Evolutionary conservation across 2,888 invertebrate species (phyloP), one percentile per base, ranked within the genome.

Genomic region (Zygothrica quintamaculata): DNA sequence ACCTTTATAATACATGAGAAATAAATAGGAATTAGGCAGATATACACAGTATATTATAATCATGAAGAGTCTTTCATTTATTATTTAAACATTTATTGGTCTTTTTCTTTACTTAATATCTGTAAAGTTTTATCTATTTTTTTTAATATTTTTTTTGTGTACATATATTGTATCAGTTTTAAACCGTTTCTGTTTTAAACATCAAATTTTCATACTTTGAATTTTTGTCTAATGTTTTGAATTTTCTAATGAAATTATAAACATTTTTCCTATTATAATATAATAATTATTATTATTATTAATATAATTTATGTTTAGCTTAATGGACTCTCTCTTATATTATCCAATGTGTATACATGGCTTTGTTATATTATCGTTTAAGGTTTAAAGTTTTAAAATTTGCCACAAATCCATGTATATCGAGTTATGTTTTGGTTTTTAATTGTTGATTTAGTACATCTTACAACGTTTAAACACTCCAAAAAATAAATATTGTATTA

Each of bases 401-500:
- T 48, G 26, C 25, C 33, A 43, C 37, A 57, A 44, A 48, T 37
- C 73, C 61, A 66, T 43, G 60, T 40, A 52, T 51, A 70, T 34
- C 42, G 36, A 11, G 42, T 64, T 36, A 33, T 40, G 31, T 31
- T 29, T 59, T 39, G 13, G 43, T 29, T 39, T 65, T 34, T 52
- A n/a, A 40, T 48, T 44, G 26, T 48, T 62, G n/a, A 43, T 57
- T 61, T 74, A 66, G 59, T 85, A 71, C 59, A 77, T 68, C 67
- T 74, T 84, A 84, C 80, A 88, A 87, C 76, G 74, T 84, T 88
- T 88, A 88, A 88, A 88, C 88, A 85, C 82, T 88, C 84, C 84
- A 87, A 84, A 84, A 84, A 84, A 84, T 87, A 87, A 84, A 84
- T 78, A 70, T 84, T 81, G 46, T 84, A 68, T 84, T 84, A 80